These are phyloP conservation scores for Grus americana DNA, from an alignment of 2,113 vertebrate species.

Conservation along the genomic window DNA sequence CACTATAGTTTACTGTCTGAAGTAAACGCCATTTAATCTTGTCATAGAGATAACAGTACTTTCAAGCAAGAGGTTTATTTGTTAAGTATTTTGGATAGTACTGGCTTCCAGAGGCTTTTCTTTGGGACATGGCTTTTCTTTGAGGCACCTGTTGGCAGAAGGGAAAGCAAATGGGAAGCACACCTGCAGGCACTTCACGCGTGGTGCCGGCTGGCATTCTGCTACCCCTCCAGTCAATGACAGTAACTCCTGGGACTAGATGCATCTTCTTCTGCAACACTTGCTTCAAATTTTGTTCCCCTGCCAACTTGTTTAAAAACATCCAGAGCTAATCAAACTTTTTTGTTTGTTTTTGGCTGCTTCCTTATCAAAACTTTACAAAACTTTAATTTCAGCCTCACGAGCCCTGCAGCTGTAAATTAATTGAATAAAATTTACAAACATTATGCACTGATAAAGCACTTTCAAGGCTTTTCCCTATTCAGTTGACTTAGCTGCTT, in stretches of 20 bases:
- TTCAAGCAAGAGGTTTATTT: not conserved
- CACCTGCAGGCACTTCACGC: not conserved
- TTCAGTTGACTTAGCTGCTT: conserved; percentile 66
- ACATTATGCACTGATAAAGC: conserved; percentile 70
- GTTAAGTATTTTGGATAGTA: not conserved
- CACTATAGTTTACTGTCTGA: not conserved
- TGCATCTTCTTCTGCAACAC: not conserved
- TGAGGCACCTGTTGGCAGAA: not conserved
- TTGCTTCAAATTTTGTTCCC: not conserved
- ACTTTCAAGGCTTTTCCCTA: conserved; percentile 58
- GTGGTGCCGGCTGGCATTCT: not conserved
- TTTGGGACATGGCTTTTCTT: not conserved
- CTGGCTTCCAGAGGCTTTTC: not conserved
- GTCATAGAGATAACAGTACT: not conserved
- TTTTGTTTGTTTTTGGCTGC: conserved; percentile 56
- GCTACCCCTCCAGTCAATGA: not conserved
- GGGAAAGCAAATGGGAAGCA: not conserved
- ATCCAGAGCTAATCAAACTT: conserved; percentile 54
- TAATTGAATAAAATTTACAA: conserved; percentile 82
- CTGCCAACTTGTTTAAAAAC: conserved; percentile 54
- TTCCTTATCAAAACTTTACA: conserved; percentile 72
- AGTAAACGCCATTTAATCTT: not conserved
- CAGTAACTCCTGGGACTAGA: not conserved
- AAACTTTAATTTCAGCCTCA: conserved; percentile 75
- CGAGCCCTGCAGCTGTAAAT: conserved; percentile 76